Evolutionary conservation across 53 echinoderm and acorn worm genomes (phyloP).

Genomic region (Holothuria leucospilota): DNA sequence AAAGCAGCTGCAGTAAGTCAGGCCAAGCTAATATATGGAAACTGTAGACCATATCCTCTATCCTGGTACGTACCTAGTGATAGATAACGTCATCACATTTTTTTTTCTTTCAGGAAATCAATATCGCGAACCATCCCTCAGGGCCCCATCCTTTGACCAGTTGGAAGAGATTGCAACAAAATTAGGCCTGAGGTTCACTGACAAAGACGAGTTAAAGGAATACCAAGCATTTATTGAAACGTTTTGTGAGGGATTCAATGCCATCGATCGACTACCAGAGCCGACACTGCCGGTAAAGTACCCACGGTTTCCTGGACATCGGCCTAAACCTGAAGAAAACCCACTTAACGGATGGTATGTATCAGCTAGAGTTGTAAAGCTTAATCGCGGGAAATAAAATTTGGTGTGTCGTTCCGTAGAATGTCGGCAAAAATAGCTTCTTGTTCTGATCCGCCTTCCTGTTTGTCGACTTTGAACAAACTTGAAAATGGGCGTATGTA

Average conservation of each 20-base stretch:
- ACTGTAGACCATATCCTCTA: no score
- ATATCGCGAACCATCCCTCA: slow-evolving; percentile 4
- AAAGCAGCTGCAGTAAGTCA: no score
- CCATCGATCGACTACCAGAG: neutral
- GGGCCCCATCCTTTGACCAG: neutral
- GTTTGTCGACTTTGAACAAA: no score
- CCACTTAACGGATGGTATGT: slow-evolving; percentile 24
- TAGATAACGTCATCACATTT: no score
- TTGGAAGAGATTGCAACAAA: slow-evolving; percentile 9
- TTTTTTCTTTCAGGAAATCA: neutral
- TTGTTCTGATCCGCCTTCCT: no score
- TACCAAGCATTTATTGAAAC: neutral
- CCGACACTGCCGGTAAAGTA: slow-evolving; percentile 4
- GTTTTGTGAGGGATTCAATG: slow-evolving; percentile 2
- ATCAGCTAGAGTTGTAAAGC: neutral
- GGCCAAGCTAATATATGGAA: no score
- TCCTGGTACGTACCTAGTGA: no score
- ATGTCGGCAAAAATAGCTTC: no score
- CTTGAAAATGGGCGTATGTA: no score
- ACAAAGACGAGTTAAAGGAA: neutral
- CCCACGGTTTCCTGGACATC: slow-evolving; percentile 3
- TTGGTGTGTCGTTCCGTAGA: no score
- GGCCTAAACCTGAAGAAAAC: slow-evolving; percentile 11
- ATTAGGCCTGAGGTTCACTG: no score
- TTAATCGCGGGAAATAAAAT: no score